phyloP scores from a whole-genome alignment of 2,797 vertebrate species.

The Poeciliopsis gracilis region DNA sequence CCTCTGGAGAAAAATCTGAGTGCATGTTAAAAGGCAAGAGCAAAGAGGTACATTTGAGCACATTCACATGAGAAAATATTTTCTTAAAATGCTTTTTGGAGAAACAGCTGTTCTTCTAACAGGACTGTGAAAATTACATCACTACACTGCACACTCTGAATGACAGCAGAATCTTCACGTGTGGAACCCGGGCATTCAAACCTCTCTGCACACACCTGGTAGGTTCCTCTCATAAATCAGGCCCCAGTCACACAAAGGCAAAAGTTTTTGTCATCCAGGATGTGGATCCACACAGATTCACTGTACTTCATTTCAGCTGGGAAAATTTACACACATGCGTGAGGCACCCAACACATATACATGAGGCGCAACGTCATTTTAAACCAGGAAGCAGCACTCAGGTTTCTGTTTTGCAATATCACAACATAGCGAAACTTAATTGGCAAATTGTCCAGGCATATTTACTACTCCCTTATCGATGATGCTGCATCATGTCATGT shows the following conservation, averaged over 20 bases:
- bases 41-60: conserved; percentile 7
- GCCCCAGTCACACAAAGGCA: no score
- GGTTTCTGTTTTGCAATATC: no score
- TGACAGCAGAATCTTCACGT: conserved; percentile 32
- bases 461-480: no score
- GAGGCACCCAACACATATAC: no score
- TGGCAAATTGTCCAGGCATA: no score
- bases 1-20: conserved; percentile 15
- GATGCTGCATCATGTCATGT: no score
- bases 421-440: no score
- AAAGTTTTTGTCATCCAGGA: no score
- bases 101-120: not conserved
- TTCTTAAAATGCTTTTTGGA: not conserved
- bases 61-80: not conserved
- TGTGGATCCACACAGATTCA: not conserved
- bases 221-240: not conserved
- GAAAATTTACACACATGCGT: no score
- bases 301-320: no score
- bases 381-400: no score
- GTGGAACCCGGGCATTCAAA: conserved; percentile 38
- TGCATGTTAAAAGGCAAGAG: conserved; percentile 34
- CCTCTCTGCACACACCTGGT: conserved; percentile 38
- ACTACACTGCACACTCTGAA: conserved; percentile 23
- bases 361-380: no score
- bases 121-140: conserved; percentile 48